Conservation (phyloP, 2,797 vertebrate species). For the Lagorchestes hirsutus region DNA sequence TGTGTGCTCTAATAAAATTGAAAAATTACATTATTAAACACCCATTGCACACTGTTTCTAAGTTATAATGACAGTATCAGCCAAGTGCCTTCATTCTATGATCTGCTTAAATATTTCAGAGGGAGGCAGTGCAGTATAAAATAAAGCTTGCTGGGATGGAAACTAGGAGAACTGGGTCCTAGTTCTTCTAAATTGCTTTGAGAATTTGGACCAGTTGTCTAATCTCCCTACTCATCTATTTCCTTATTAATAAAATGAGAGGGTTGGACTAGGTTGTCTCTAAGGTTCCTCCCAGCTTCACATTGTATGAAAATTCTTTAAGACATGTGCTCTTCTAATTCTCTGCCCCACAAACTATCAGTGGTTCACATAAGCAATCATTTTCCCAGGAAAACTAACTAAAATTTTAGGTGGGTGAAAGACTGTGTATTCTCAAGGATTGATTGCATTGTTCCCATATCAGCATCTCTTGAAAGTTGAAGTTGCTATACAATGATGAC, state of each 20-base stretch:
- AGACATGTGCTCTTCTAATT: neutral
- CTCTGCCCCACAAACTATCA: neutral
- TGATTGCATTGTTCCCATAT: neutral
- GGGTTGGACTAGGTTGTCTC: neutral
- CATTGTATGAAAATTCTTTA: neutral
- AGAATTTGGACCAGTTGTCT: neutral
- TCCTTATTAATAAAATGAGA: neutral
- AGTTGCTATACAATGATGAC: neutral
- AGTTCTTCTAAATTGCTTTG: neutral
- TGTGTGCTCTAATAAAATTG: conserved; percentile 50
- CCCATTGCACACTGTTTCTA: conserved; percentile 15
- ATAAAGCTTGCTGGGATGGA: neutral
- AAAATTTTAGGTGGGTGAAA: neutral
- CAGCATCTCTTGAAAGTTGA: neutral
- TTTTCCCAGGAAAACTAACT: neutral
- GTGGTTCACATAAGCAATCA: neutral
- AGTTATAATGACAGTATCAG: conserved; percentile 4
- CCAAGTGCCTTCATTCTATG: neutral
- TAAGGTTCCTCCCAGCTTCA: neutral
- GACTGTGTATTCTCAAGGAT: neutral
- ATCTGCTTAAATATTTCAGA: conserved; percentile 1
- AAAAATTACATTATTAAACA: conserved; percentile 3
- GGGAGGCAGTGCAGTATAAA: neutral
- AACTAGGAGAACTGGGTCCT: neutral
- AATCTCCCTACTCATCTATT: neutral